Base-by-base conservation (phyloP, 2,113 vertebrate species). In the Leucopternis melanops region DNA sequence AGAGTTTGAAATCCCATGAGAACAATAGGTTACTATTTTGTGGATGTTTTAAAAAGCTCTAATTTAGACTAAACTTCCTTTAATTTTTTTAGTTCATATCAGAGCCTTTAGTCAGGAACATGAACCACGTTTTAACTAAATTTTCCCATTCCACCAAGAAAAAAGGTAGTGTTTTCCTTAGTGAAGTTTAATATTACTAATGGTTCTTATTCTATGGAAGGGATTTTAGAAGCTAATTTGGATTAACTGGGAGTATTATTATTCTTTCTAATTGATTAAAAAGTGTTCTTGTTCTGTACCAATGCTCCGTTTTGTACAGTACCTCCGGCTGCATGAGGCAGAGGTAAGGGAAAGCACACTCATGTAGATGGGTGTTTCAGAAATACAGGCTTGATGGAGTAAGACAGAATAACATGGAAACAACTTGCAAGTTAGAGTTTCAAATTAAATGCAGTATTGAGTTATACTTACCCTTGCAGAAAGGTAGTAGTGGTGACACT, bases 1-100 rank as follows among this genome's bases (percentile, higher is more conserved):
- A 95, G 94, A 93, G 89, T 97, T 75, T 88, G 38, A 97, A 98
- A 97, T 95, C 98, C 91, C 95, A n/a, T 55, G 97, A 95, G 97
- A 96, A 95, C 90, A 96, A 98, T 95, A 92, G 71, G 71, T 92
- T 97, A 86, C 89, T 97, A 97, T 98, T 85, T 93, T 96, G 81
- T 83, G 65, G 78, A 93, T 97, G 71, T 97, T 97, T 97, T 95
- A 92, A 96, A 97, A 97, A 59, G 81, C 82, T 92, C 94, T 97
- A 95, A 95, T 96, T 97, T 94, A 97, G 91, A 84, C 69, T 94
- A 96, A 97, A 97, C 70, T 97, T 95, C 88, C 74, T 91, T 94
- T 97, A 95, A 97, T 92, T 98, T 97, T 97, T 97, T 97, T 78
- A 96, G 72, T 91, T 97, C 74, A 45, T 89, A 95, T 96, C 67